phyloP scores from a whole-genome alignment of 1,140 invertebrate species.

The Nomia melanderi region DNA sequence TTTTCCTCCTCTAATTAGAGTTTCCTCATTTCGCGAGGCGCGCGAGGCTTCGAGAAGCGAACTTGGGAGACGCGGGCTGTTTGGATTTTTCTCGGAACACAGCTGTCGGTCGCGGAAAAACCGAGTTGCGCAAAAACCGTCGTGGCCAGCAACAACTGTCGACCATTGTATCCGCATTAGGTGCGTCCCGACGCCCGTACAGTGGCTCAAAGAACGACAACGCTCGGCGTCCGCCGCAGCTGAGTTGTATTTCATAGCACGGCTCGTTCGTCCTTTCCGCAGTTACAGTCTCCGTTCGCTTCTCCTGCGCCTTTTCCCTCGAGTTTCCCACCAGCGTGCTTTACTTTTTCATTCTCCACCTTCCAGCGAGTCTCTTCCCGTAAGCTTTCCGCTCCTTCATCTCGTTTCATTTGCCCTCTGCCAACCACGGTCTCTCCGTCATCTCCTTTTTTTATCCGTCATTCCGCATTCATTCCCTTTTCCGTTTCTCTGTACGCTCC shows the following conservation, averaged over 20 bases:
- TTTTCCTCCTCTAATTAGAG: constrained; percentile 30
- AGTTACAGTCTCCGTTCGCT: not conserved
- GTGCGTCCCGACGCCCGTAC: constrained; percentile 54
- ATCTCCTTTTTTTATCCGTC: not conserved
- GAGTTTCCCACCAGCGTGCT: not conserved
- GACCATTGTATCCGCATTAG: constrained; percentile 67
- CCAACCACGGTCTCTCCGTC: not conserved
- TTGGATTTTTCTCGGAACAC: constrained; percentile 49
- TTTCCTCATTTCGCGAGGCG: not conserved
- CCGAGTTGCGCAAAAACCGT: constrained; percentile 51
- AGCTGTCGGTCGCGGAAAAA: constrained; percentile 54
- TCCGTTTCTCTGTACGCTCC: no score
- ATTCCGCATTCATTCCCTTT: not conserved
- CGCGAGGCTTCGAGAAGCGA: not conserved
- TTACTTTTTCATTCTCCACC: not conserved
- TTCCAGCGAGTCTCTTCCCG: no score
- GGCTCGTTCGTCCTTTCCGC: constrained; percentile 44
- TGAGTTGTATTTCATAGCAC: constrained; percentile 64
- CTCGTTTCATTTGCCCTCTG: not conserved
- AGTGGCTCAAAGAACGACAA: constrained; percentile 40
- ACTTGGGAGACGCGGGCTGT: constrained; percentile 13
- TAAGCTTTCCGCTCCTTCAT: not conserved
- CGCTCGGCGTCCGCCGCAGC: constrained; percentile 43
- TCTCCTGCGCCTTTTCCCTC: not conserved
- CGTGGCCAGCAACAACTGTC: constrained; percentile 61